Percentiles rank a stretch among this genome's conserved stretches.
These are phyloP conservation scores for Ctenoplectra terminalis DNA, from an alignment of 1,140 invertebrate genomes.

Conservation along the genomic window DNA sequence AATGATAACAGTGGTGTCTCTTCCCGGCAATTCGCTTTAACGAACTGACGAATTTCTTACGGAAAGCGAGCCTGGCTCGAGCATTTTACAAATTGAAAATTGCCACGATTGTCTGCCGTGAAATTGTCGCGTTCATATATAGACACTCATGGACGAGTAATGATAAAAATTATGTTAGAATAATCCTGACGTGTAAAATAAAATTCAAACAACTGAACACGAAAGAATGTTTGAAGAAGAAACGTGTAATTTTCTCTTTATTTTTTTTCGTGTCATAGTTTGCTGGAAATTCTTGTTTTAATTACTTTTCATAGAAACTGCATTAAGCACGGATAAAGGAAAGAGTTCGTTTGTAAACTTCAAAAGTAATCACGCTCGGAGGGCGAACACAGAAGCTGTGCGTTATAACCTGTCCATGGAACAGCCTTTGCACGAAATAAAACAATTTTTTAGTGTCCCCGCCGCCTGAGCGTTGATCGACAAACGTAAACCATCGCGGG, in stretches of 20 bases:
- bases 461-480: not conserved
- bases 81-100: constrained; percentile 20
- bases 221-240: too few relatives aligned
- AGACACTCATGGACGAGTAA: too few relatives aligned
- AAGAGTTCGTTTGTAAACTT: too few relatives aligned
- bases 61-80: not conserved
- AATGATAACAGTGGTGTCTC: not conserved
- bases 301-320: not conserved
- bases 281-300: not conserved
- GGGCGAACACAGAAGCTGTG: not conserved
- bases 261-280: too few relatives aligned
- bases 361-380: not conserved
- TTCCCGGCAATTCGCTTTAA: constrained; percentile 4
- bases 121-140: not conserved
- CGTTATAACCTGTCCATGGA: not conserved
- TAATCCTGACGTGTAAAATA: too few relatives aligned
- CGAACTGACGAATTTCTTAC: constrained; percentile 28
- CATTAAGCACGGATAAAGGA: too few relatives aligned
- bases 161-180: too few relatives aligned
- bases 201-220: too few relatives aligned
- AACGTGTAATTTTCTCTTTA: too few relatives aligned
- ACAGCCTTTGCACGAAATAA: not conserved
- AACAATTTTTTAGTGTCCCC: not conserved
- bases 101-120: constrained; percentile 2
- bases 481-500: not conserved